Evolutionary conservation across 2,797 vertebrate genomes (phyloP).

Genomic region (Chaunax sp.): DNA sequence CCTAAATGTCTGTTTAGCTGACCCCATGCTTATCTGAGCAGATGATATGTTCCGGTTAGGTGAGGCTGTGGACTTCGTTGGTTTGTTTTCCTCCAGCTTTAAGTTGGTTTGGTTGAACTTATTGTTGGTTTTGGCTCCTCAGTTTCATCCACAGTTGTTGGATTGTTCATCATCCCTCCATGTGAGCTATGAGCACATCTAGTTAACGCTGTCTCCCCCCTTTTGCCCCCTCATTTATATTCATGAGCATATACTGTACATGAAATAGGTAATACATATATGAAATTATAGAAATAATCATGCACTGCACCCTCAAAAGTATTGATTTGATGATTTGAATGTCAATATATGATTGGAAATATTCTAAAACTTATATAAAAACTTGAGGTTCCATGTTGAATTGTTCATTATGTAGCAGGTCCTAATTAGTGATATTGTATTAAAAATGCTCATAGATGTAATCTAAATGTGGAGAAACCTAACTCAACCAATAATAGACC

Average conservation of each 20-base stretch:
- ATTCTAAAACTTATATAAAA: too few species aligned
- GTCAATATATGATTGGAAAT: too few species aligned
- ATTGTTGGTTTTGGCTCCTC: background rate
- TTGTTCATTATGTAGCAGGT: too few species aligned
- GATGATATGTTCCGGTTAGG: background rate
- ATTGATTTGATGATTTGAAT: background rate
- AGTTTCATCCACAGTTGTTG: background rate
- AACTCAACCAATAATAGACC: too few species aligned
- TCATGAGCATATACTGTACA: too few species aligned
- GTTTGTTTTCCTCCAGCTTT: background rate
- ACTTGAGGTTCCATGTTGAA: too few species aligned
- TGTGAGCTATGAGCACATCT: background rate
- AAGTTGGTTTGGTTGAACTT: background rate
- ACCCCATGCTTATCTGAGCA: slow-evolving; percentile 2
- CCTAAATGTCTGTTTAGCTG: slow-evolving; percentile 2
- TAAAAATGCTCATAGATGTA: too few species aligned
- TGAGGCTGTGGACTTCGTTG: background rate
- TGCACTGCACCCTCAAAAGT: background rate
- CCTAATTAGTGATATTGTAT: too few species aligned
- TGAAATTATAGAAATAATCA: too few species aligned
- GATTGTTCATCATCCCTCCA: background rate
- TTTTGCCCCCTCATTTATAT: too few species aligned
- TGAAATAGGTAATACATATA: too few species aligned
- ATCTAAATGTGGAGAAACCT: too few species aligned
- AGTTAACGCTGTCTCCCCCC: background rate